Evolutionary conservation across 2,113 vertebrate genomes (phyloP), one percentile per base, ranked within the genome.

Genomic region (Rhabdornis inornatus): DNA sequence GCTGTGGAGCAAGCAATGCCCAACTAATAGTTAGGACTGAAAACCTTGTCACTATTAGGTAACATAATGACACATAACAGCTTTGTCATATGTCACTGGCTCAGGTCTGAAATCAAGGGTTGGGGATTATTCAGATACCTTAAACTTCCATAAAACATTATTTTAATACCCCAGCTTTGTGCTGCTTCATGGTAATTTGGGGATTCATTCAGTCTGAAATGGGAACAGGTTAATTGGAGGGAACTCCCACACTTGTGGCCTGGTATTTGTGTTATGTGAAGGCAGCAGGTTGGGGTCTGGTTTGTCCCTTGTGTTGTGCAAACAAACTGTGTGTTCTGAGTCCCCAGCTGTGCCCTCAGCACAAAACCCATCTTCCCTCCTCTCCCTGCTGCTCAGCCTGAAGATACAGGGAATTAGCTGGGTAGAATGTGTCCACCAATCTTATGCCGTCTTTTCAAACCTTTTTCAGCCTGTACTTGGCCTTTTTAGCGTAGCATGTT

Each of bases 251-350:
- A 5, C 0, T 11, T 61, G 19, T 75, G 16, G 31, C 1, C 0
- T 1, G 25, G 21, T 69, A 5, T 70, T 44, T 47, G 23, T 71
- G 56, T 65, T 49, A 6, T 0, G 3, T 37, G 72, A 60, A 63
- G 68, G 47, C 39, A 28, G 0, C n/a, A 39, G 47, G 47, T 4
- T n/a, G 60, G 37, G 72, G 22, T 35, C 63, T 68, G 0, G 0
- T 22, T 57, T 75, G 76, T 79, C 19, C 52, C 75, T 25, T 1
- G 37, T 25, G 3, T 4, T 61, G 66, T 20, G 66, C 63, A 45
- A 50, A 57, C 49, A 30, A 18, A 5, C 45, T 20, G 2, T 1
- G 3, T 42, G 21, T 23, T 15, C 37, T 1, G 56, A 20, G 35
- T 71, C 45, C 49, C 47, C 15, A 2, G 24, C 35, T 65, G 78